Percentiles rank a stretch among this genome's conserved stretches.
phyloP scores from a whole-genome alignment of 1,140 invertebrate species.

The Drosophila triauraria region DNA sequence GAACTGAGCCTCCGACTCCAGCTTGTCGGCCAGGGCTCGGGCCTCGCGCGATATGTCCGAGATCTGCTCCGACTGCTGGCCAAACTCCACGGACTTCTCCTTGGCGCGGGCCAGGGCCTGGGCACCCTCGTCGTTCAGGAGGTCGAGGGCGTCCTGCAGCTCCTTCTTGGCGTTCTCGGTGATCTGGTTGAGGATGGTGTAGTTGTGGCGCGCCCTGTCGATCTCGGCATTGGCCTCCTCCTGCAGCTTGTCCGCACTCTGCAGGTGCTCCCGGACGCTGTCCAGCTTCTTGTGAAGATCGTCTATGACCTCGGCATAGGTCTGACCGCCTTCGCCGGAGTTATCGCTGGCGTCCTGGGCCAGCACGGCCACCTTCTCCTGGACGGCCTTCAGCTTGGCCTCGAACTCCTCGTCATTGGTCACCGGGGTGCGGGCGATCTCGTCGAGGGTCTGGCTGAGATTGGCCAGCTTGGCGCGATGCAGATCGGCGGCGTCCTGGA shows the following conservation, averaged over 20 bases:
- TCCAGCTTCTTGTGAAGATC: constrained; percentile 89
- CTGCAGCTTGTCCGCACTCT: constrained; percentile 87
- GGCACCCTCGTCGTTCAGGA: constrained; percentile 92
- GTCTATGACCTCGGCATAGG: constrained; percentile 89
- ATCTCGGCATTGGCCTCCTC: constrained; percentile 88
- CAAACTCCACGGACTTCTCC: constrained; percentile 93
- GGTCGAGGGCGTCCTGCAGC: constrained; percentile 90
- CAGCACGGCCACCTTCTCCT: constrained; percentile 90
- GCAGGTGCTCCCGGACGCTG: constrained; percentile 88
- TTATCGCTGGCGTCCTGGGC: constrained; percentile 89
- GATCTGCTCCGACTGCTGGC: constrained; percentile 96
- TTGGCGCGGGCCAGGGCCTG: constrained; percentile 92
- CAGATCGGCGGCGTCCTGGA: constrained; percentile 93
- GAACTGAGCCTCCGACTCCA: constrained; percentile 91
- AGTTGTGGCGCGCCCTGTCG: constrained; percentile 88
- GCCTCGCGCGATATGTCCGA: constrained; percentile 95
- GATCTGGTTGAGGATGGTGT: constrained; percentile 91
- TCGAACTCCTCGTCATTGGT: constrained; percentile 95
- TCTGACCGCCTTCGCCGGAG: constrained; percentile 88
- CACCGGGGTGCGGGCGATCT: constrained; percentile 92
- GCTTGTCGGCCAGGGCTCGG: constrained; percentile 90
- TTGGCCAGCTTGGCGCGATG: constrained; percentile 92
- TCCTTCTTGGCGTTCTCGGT: constrained; percentile 90
- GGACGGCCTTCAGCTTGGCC: constrained; percentile 89
- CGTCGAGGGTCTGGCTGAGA: constrained; percentile 86